Evolutionary conservation across 2,113 vertebrate genomes (phyloP).

Genomic region (Cephalopterus ornatus): DNA sequence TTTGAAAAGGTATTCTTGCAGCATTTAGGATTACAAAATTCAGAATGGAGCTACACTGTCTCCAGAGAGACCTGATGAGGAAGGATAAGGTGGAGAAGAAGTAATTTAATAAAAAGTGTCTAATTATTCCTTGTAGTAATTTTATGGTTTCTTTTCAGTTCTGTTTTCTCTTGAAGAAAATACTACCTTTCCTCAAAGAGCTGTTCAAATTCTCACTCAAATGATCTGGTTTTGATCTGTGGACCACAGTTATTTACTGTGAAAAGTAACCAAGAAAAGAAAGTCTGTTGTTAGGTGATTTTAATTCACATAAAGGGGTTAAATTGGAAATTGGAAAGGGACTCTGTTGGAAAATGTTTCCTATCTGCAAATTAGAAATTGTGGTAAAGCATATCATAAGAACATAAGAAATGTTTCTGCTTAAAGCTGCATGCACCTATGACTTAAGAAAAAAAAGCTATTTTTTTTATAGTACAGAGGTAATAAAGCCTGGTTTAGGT

Average conservation of each 20-base stretch:
- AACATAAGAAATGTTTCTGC: not conserved
- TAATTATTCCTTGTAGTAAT: not conserved
- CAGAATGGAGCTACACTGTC: not conserved
- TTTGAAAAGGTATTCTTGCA: not conserved
- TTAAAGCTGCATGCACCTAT: not conserved
- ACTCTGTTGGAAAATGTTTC: not conserved
- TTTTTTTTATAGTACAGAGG: not conserved
- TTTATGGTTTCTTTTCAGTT: not conserved
- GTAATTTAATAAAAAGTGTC: not conserved
- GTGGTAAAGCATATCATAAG: not conserved
- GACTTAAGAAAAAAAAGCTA: not conserved
- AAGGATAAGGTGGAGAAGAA: not conserved
- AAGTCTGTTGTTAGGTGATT: not conserved
- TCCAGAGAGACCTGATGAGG: not conserved
- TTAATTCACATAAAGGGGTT: not conserved
- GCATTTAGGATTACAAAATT: not conserved
- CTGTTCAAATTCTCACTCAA: not conserved
- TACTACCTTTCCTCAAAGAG: not conserved
- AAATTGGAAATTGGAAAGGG: not conserved
- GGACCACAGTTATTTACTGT: not conserved
- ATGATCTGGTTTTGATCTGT: not conserved
- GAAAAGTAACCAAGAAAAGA: not conserved
- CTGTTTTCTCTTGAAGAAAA: not conserved
- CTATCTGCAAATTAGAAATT: not conserved
- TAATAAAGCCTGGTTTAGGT: not conserved